Evolutionary conservation across 2,113 vertebrate genomes (phyloP), one percentile per base, ranked within the genome.

Genomic region (Serilophus lunatus): DNA sequence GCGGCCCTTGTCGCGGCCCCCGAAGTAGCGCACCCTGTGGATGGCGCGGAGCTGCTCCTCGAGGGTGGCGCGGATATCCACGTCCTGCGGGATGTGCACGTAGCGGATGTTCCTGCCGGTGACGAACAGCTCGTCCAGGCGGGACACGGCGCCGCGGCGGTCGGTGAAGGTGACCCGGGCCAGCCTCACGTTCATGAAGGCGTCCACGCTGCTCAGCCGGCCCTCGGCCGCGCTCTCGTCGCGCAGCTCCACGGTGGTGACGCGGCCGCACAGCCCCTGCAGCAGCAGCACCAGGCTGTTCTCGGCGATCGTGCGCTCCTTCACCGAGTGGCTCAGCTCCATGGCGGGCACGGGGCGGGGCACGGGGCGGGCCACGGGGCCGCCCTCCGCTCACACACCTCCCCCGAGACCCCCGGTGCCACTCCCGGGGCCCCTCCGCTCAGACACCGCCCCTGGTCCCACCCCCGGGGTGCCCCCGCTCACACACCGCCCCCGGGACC

Each of bases 271-370:
- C 59, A 99, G 98, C 35, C 99, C 99, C 97, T 99, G 99, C 94
- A 99, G 98, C 83, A 99, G 98, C 82, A 99, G 97, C 83, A 99
- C 98, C 97, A 99, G 97, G 97, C 99, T 99, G 98, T 99, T 99
- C 97, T 99, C 99, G 0, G 99, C 96, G 77, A 99, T 99, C 9
- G 99, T 98, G 56, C 99, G 99, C 97, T 99, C 99, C 61, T 98
- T 98, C 66, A 99, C 93, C 0, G 99, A 99, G 98, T 98, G 98
- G 90, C 98, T 97, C 85, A 98, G 95, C 18, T 98, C 98, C 98
- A 98, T 98, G 6, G 20, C 0, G 3, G 54, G 88, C 5, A 29
- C 0, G 11, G 70, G 45, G 82, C 60, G 25, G 18, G 64, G 22
- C 20, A 20, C 26, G 42, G 15, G 26, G 4, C 51, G 7, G 51